phyloP scores from a whole-genome alignment of 2,113 vertebrate genomes.

The Pomatostomus ruficeps region DNA sequence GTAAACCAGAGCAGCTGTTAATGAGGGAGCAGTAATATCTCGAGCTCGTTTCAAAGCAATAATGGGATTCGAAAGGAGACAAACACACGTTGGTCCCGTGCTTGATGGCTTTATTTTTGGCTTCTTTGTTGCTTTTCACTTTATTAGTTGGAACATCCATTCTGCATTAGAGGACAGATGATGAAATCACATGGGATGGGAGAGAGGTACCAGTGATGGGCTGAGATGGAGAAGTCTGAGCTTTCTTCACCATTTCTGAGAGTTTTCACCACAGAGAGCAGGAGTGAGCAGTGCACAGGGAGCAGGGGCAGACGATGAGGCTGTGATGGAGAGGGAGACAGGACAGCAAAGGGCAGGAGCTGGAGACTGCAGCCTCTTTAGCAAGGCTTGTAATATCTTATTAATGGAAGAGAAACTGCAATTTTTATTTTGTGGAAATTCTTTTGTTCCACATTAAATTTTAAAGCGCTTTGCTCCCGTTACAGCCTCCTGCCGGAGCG shows the following conservation, averaged over 20 bases:
- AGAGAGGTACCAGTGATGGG: not conserved
- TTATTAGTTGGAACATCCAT: constrained; percentile 33
- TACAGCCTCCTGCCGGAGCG: not conserved
- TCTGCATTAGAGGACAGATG: constrained; percentile 22
- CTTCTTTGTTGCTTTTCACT: constrained; percentile 16
- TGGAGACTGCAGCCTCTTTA: not conserved
- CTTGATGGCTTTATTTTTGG: constrained; percentile 35
- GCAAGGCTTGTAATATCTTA: not conserved
- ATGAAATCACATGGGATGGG: not conserved
- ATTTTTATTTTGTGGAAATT: constrained; percentile 48
- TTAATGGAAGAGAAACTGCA: constrained; percentile 41
- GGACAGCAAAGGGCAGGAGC: not conserved
- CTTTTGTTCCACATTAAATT: constrained; percentile 48
- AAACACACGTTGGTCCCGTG: constrained; percentile 17
- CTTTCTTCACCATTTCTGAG: not conserved
- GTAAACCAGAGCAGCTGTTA: constrained; percentile 32
- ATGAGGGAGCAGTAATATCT: constrained; percentile 13
- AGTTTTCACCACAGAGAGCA: not conserved
- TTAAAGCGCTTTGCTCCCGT: constrained; percentile 18
- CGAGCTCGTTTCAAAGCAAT: constrained; percentile 31
- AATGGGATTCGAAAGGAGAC: constrained; percentile 50
- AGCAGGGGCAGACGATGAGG: not conserved
- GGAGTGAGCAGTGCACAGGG: not conserved
- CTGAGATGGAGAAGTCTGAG: not conserved
- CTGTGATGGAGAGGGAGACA: not conserved